A percentile compares a stretch with the other conserved stretches of the same genome.
These are phyloP conservation scores for Pseudochirops cupreus DNA, from an alignment of 2,797 vertebrate species.

Conservation along the genomic window DNA sequence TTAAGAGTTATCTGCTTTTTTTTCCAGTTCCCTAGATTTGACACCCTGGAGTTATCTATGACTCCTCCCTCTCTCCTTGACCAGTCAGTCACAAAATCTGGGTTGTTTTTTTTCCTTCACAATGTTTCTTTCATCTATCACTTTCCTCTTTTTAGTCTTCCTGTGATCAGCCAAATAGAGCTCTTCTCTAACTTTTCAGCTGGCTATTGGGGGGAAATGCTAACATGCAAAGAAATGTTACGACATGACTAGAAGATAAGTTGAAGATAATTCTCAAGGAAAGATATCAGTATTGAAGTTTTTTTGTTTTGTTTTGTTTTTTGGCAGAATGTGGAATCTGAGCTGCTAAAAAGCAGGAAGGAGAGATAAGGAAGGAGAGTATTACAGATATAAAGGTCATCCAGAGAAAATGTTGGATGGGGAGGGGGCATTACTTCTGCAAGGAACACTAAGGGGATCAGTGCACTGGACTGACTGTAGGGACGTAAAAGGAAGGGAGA, in stretches of 20 bases:
- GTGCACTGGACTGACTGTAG: too few relatives aligned
- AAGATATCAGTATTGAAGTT: background rate
- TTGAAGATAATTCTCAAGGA: background rate
- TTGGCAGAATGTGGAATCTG: background rate
- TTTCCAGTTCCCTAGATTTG: background rate
- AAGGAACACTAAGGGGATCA: too few relatives aligned
- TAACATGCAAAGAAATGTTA: background rate
- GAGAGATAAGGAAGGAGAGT: background rate
- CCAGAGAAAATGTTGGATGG: background rate
- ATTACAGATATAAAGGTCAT: background rate
- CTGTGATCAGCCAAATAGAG: background rate
- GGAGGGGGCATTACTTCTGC: background rate
- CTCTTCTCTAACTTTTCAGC: background rate
- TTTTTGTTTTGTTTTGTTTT: too few relatives aligned
- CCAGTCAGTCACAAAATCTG: background rate
- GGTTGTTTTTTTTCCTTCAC: background rate
- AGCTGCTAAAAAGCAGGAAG: background rate
- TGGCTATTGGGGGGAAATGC: background rate
- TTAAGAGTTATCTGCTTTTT: background rate
- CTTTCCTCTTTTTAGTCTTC: background rate
- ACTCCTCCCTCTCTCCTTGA: background rate
- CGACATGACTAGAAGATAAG: background rate
- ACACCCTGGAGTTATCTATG: background rate
- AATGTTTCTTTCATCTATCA: background rate
- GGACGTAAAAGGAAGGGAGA: too few relatives aligned